Evolutionary conservation across 2,888 invertebrate species (phyloP), one percentile per base, ranked within the genome.

Genomic region (Ischnus inquisitorius): DNA sequence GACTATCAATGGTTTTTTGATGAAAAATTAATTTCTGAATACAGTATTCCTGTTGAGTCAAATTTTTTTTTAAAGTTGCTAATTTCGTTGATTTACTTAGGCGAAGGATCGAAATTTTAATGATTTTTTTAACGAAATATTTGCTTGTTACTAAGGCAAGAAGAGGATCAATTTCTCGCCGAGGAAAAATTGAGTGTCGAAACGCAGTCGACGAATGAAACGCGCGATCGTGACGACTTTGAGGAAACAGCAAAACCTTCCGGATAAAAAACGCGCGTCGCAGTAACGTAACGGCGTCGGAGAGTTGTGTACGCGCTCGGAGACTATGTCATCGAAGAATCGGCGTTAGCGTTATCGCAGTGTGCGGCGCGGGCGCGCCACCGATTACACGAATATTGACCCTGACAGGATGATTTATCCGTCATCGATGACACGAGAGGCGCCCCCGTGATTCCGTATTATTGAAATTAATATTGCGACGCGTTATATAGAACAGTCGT

Each of bases 331-430:
- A 28, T 48, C 68, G 46, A 14, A n/a, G 43, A 3, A 22, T 43
- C 39, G 6, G 67, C 2, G 57, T 12, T 57, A 19, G 25, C 5
- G 28, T 69, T 51, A 69, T 69, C 68, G 10, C n/a, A n/a, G 48
- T 51, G 34, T 16, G 16, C n/a, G 19, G 25, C n/a, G 14, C 25
- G 46, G 12, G 46, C 10, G 14, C n/a, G 12, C 48, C 19, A 16
- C 16, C 68, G 68, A 69, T 51, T 48, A 19, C 68, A 69, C 68
- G 68, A 69, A 48, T 69, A 69, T 69, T 69, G 51, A 69, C 51
- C 68, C 51, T 69, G 8, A 8, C 51, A 16, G 16, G 16, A 16
- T 34, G 34, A 25, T 69, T 68, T 68, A 68, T 68, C 68, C 68
- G 51, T 46, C 28, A 28, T 34, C 48, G 48, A 68, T 68, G 68